These are phyloP conservation scores for Drosophila baimaii DNA, from an alignment of 1,140 invertebrate species.

Conservation along the genomic window DNA sequence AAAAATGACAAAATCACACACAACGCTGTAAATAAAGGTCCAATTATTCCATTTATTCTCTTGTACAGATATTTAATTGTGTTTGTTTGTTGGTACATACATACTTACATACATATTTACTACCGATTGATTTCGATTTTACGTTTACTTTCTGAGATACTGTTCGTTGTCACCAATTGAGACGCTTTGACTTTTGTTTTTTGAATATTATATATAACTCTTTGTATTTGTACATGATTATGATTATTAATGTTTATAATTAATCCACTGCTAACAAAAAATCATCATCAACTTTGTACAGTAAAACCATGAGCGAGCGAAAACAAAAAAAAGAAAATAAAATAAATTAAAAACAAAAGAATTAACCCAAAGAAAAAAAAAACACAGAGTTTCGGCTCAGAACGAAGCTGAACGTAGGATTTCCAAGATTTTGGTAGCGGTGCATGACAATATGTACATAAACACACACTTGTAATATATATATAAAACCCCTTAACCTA, in stretches of 20 bases:
- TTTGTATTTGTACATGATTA: conserved; percentile 78
- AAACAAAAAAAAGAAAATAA: conserved; percentile 18
- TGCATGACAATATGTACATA: conserved; percentile 58
- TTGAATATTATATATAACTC: conserved; percentile 65
- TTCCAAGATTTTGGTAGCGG: conserved; percentile 60
- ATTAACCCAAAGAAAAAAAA: conserved; percentile 28
- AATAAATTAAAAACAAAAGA: conserved; percentile 35
- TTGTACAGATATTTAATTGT: conserved; percentile 80
- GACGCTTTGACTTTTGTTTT: conserved; percentile 71
- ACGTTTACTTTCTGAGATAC: conserved; percentile 58
- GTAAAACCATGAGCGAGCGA: conserved; percentile 65
- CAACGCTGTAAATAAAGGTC: conserved; percentile 73
- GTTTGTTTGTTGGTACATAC: conserved; percentile 73
- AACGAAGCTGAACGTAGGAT: conserved; percentile 62
- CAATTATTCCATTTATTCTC: conserved; percentile 73
- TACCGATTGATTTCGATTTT: conserved; percentile 57
- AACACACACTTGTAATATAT: conserved; percentile 53
- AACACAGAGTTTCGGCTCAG: conserved; percentile 41
- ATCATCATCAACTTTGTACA: conserved; percentile 74
- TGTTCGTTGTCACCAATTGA: conserved; percentile 79
- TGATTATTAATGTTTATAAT: conserved; percentile 80
- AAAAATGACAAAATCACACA: conserved; percentile 69
- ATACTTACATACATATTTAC: conserved; percentile 62
- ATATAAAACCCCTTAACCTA: conserved; percentile 12
- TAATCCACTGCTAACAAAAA: conserved; percentile 76